Evolutionary conservation across 2,888 invertebrate genomes (phyloP).

Genomic region (Sicus ferrugineus): DNA sequence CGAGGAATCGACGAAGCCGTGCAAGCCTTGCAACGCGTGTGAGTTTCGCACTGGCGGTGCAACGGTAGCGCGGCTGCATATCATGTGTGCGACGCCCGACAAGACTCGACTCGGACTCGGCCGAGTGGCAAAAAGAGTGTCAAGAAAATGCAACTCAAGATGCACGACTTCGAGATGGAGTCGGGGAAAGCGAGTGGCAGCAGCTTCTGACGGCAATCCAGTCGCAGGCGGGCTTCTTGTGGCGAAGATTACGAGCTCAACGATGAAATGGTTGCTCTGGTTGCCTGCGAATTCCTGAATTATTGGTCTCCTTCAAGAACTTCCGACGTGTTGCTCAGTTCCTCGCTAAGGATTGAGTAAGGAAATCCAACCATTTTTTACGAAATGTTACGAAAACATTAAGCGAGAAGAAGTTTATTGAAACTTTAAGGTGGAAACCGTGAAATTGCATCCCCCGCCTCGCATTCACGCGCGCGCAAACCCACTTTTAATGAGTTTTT

Average conservation of each 20-base stretch:
- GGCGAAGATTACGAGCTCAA: background rate
- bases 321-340: background rate
- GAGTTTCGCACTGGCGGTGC: no score
- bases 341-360: background rate
- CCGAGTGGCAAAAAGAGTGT: background rate
- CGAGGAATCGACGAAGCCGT: no score
- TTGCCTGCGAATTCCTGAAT: constrained; percentile 12
- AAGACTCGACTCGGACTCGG: background rate
- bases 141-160: background rate
- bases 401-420: no score
- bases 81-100: background rate
- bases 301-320: background rate
- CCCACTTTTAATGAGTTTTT: background rate
- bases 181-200: background rate
- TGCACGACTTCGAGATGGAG: background rate
- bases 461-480: background rate
- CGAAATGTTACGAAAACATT: no score
- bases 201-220: background rate
- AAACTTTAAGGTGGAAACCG: background rate
- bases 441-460: no score
- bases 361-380: no score
- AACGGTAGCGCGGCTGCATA: no score
- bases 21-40: no score
- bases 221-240: background rate
- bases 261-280: background rate